Evolutionary conservation across 2,113 vertebrate genomes (phyloP), one percentile per base, ranked within the genome.

Genomic region (Origma solitaria): DNA sequence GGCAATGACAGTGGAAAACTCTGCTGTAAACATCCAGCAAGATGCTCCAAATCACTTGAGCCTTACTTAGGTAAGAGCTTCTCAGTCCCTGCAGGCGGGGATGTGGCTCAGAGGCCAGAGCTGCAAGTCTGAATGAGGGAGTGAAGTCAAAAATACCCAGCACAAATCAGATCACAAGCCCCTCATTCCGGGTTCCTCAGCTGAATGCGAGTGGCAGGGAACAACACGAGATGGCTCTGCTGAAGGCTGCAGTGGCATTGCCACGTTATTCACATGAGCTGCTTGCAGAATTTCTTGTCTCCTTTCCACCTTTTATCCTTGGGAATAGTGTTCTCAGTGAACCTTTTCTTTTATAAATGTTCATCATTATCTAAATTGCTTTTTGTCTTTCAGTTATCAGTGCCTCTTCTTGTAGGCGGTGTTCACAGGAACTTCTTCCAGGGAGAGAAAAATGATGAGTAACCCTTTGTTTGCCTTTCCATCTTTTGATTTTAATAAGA

Each of bases 401-500:
- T 66, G 75, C 66, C 42, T 72, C 64, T 78, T 50, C 83, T 91
- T 91, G 80, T 87, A 75, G 93, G 93, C 14, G 33, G 85, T 68
- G 65, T 68, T 94, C 90, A 49, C 1, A 86, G 69, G 80, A 96
- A 91, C 64, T 68, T 96, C 57, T 96, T 77, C 44, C 73, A 84
- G 80, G 49, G 53, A 86, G 35, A 90, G 37, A 70, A 80, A 90
- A 94, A 88, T 40, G 6, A 88, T 70, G 47, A 94, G 85, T 97
- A 96, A 96, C 88, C 65, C 95, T 56, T 96, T 72, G 47, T 82
- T 65, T 84, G 56, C 73, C 61, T 73, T 89, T 79, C 77, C 21
- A 42, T 76, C 83, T 72, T 86, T 95, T 96, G 94, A 95, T 96
- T 94, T 82, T 96, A 96, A 96, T 88, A 93, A 76, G 92, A 93